Base-by-base conservation (phyloP, 2,888 invertebrate genomes). In the Smittia sp. region DNA sequence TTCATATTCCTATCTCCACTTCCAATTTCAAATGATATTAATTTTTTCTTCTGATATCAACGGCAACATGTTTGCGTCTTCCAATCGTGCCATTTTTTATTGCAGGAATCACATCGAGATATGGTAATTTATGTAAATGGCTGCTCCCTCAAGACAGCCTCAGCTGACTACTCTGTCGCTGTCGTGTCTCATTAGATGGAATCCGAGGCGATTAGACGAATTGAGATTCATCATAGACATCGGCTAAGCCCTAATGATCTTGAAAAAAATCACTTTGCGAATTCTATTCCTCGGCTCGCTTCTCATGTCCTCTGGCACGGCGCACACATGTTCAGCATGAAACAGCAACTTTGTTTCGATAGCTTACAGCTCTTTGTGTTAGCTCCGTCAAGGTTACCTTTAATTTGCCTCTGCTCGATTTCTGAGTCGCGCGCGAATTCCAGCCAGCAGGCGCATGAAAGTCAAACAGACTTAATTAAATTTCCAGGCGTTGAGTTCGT, bases 271-370 rank as follows among this genome's bases (percentile, higher is more conserved):
- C n/a, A n/a, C n/a, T 46, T 46, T 13, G 11, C 13, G 46, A 46
- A 46, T 46, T 46, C 46, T 15, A 3, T 46, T 46, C 9, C 32
- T 46, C 15, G 46, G 11, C 46, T 15, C n/a, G 46, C 46, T 46
- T 46, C 46, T 46, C 15, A 13, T 46, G 46, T 46, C 32, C 32
- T 46, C 46, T 46, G n/a, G 46, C 46, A 9, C n/a, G 46, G n/a
- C 13, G 46, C 46, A 46, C 46, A 46, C 46, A 46, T 46, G 46
- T n/a, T 32, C 46, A n/a, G 46, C 46, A 46, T 46, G 2, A 46
- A 46, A 46, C n/a, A 46, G 46, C 46, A 46, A 46, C 46, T 46
- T 46, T 46, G 46, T 46, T 46, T 46, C 46, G 13, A 46, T n/a
- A 11, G 13, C 15, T 15, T n/a, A 46, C 2, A 15, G n/a, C 46